Evolutionary conservation across 2,888 invertebrate species (phyloP).

Genomic region (Callosobruchus maculatus): DNA sequence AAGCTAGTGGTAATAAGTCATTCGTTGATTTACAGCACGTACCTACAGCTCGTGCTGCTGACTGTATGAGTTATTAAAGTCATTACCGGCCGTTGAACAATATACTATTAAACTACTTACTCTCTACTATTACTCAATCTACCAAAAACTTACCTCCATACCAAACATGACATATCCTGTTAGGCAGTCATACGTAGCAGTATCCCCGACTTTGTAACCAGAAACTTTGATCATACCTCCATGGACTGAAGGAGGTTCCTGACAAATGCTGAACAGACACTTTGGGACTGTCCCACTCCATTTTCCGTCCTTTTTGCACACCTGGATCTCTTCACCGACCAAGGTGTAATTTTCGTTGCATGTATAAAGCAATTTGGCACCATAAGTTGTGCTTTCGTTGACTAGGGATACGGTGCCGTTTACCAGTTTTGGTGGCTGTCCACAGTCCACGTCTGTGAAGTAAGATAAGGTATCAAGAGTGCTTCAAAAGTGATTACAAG

Average conservation of each 20-base stretch:
- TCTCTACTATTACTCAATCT: too few relatives aligned
- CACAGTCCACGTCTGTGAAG: conserved; percentile 77
- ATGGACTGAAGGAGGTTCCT: conserved; percentile 72
- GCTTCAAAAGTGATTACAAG: too few relatives aligned
- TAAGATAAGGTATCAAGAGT: background rate
- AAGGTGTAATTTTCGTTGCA: conserved; percentile 85
- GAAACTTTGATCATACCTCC: conserved; percentile 70
- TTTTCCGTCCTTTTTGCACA: conserved; percentile 68
- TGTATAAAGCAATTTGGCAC: conserved; percentile 70
- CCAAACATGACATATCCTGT: conserved; percentile 82
- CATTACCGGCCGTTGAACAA: too few relatives aligned
- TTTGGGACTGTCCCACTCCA: conserved; percentile 79
- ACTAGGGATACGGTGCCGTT: conserved; percentile 68
- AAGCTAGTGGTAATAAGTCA: too few relatives aligned
- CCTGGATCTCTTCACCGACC: conserved; percentile 66
- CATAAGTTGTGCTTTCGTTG: conserved; percentile 73
- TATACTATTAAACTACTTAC: too few relatives aligned
- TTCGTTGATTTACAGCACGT: too few relatives aligned
- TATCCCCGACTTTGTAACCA: conserved; percentile 75
- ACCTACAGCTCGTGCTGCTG: too few relatives aligned
- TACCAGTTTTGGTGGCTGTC: conserved; percentile 62
- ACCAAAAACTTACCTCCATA: conserved; percentile 65
- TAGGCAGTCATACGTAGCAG: conserved; percentile 77
- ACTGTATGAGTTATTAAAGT: too few relatives aligned
- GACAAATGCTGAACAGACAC: conserved; percentile 85